Evolutionary conservation across 2,888 invertebrate species (phyloP).

Genomic region (Caenorhabditis macrosperma): DNA sequence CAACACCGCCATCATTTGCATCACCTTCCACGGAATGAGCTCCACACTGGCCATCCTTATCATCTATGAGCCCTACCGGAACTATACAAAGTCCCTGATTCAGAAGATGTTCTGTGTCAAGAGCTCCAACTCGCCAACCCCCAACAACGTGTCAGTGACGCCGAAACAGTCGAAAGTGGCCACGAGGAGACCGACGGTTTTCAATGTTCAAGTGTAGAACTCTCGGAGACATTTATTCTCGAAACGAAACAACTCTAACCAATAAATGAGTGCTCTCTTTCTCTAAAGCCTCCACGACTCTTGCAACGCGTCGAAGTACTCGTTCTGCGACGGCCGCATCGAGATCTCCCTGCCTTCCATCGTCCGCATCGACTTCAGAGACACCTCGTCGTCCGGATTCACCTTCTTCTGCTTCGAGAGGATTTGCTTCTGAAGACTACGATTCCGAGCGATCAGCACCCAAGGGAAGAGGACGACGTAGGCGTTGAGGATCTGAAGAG

Average conservation of each 20-base stretch:
- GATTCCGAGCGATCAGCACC: conserved; percentile 31
- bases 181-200: neutral
- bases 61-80: conserved; percentile 41
- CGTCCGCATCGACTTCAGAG: conserved; percentile 6
- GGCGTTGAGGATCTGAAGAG: conserved; percentile 45
- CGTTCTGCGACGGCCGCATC: conserved; percentile 38
- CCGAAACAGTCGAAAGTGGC: neutral
- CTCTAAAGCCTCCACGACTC: conserved; percentile 23
- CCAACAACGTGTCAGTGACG: conserved; percentile 10
- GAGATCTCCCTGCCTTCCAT: conserved; percentile 45
- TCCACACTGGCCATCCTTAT: conserved; percentile 27
- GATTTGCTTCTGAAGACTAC: conserved; percentile 18
- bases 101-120: neutral
- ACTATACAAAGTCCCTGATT: conserved; percentile 18
- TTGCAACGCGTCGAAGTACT: conserved; percentile 50
- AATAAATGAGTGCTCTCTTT: neutral
- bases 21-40: conserved; percentile 36
- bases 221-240: neutral
- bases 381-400: neutral
- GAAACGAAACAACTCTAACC: neutral
- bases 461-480: conserved; percentile 47
- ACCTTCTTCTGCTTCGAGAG: conserved; percentile 14
- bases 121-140: neutral
- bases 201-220: neutral
- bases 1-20: conserved; percentile 23